Evolutionary conservation across 2,888 invertebrate genomes (phyloP).

Genomic region (Dascillus cervinus): DNA sequence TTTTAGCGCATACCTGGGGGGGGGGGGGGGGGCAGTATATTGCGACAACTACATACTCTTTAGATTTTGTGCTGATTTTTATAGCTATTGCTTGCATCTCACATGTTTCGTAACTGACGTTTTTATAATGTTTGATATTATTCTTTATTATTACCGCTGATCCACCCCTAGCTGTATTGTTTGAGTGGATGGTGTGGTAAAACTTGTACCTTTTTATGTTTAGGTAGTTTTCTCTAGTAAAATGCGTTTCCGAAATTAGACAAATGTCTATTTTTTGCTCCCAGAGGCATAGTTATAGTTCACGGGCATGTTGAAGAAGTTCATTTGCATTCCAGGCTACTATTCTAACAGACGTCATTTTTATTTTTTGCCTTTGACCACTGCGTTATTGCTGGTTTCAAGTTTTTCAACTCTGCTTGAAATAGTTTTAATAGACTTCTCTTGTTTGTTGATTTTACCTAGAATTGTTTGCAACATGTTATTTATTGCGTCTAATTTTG

Average conservation of each 20-base stretch:
- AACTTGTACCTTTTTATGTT: conserved; percentile 7
- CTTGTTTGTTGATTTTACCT: conserved; percentile 7
- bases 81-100: too few relatives aligned
- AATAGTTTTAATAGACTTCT: conserved; percentile 7
- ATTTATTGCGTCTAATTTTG: conserved; percentile 1
- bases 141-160: too few relatives aligned
- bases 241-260: conserved; percentile 11
- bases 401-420: conserved; percentile 6
- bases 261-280: conserved; percentile 6
- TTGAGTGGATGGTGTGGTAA: conserved; percentile 10
- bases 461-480: conserved; percentile 6
- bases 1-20: conserved; percentile 4
- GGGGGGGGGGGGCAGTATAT: conserved; percentile 11
- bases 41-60: conserved; percentile 10
- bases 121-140: too few relatives aligned
- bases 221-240: conserved; percentile 5
- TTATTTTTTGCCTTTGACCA: conserved; percentile 6
- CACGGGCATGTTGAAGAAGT: conserved; percentile 4
- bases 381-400: conserved; percentile 6
- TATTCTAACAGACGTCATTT: conserved; percentile 8
- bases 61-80: conserved; percentile 5
- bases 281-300: conserved; percentile 3
- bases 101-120: too few relatives aligned
- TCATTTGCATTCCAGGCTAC: conserved; percentile 14
- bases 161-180: too few relatives aligned